phyloP scores from a whole-genome alignment of 2,113 vertebrate genomes.

The Australoheros scitulus region DNA sequence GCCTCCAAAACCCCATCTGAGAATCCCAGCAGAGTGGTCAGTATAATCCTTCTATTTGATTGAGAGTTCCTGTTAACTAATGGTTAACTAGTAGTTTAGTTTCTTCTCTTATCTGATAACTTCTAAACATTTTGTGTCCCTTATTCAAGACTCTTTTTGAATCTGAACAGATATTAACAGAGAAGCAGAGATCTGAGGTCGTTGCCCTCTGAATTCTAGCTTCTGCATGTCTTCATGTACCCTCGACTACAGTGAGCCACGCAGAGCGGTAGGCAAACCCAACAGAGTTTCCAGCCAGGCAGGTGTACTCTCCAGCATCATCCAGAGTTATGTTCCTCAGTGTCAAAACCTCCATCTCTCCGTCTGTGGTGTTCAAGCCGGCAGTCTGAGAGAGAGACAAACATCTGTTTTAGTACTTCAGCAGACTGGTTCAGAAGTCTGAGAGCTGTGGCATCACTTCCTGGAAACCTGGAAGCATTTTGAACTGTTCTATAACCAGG shows the following conservation, averaged over 20 bases:
- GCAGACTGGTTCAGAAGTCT: too few relatives aligned
- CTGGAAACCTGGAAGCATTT: too few relatives aligned
- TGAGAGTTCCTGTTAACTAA: neutral
- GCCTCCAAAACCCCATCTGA: neutral
- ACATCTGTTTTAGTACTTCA: neutral
- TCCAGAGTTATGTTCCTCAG: slow-evolving; percentile 90
- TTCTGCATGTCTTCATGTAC: slow-evolving; percentile 63
- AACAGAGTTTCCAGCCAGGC: slow-evolving; percentile 92
- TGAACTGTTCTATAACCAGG: too few relatives aligned
- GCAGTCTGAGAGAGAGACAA: slow-evolving; percentile 78
- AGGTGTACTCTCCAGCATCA: slow-evolving; percentile 93
- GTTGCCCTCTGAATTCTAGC: neutral
- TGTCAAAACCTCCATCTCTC: slow-evolving; percentile 90
- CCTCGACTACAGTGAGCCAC: slow-evolving; percentile 91
- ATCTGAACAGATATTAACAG: neutral
- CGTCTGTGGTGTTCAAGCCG: slow-evolving; percentile 89
- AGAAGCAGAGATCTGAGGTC: neutral
- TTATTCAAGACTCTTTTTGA: neutral
- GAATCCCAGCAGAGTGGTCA: neutral
- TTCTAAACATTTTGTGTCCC: neutral
- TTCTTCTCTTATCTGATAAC: neutral
- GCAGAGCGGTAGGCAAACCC: slow-evolving; percentile 90
- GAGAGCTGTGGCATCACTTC: too few relatives aligned
- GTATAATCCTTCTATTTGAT: too few relatives aligned
- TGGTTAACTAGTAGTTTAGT: neutral